Percentiles rank a stretch among this genome's conserved stretches.
phyloP scores from a whole-genome alignment of 2,113 vertebrate genomes.

The Camelus dromedarius region DNA sequence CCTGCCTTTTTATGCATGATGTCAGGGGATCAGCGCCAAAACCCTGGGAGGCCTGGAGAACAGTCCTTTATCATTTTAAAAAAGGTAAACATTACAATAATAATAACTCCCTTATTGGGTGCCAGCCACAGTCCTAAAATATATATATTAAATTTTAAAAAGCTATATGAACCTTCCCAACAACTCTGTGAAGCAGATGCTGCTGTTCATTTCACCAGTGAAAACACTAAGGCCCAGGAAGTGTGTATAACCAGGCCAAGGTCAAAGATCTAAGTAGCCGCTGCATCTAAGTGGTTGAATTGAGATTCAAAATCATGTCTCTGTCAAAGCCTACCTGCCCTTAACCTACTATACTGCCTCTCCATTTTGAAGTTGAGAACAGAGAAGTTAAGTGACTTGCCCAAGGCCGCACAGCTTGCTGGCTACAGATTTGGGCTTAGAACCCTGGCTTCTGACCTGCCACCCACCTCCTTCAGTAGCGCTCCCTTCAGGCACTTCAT shows the following conservation, averaged over 20 bases:
- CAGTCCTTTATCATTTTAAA: constrained; percentile 61
- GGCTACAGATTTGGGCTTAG: background rate
- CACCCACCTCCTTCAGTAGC: background rate
- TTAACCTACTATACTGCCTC: background rate
- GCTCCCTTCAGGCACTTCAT: background rate
- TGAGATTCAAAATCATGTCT: background rate
- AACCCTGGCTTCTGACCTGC: background rate
- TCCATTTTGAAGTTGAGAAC: background rate
- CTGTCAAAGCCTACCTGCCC: background rate
- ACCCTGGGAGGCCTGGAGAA: background rate
- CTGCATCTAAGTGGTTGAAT: background rate
- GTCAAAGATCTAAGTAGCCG: background rate
- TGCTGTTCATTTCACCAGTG: background rate
- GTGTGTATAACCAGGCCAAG: background rate
- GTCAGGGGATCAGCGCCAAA: background rate
- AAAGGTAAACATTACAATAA: constrained; percentile 58
- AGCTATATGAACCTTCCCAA: background rate
- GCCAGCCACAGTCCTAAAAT: background rate
- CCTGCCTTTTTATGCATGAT: constrained; percentile 26
- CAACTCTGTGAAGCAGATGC: background rate
- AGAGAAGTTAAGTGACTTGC: background rate
- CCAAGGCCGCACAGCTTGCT: background rate
- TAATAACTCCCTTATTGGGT: background rate
- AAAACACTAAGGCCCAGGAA: background rate
- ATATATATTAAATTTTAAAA: background rate